phyloP scores from a whole-genome alignment of 2,888 invertebrate species.

The Agrochola circellaris region DNA sequence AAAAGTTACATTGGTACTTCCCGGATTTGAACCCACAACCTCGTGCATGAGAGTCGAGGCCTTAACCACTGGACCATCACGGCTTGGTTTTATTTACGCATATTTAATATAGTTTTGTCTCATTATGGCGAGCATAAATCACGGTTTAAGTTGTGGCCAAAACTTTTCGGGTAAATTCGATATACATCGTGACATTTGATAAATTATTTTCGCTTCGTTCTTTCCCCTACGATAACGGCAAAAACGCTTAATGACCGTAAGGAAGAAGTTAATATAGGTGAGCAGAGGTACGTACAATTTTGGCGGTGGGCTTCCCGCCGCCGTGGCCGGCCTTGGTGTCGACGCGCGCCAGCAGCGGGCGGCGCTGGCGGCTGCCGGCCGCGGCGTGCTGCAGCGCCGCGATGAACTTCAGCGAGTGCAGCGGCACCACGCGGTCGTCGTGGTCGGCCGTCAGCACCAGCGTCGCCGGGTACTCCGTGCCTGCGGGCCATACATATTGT shows the following conservation, averaged over 20 bases:
- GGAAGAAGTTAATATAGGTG: background rate
- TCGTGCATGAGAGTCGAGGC: too few relatives aligned
- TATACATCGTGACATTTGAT: background rate
- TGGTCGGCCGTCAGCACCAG: constrained; percentile 99
- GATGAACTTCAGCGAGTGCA: constrained; percentile 98
- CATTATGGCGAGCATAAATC: background rate
- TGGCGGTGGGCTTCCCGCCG: constrained; percentile 98
- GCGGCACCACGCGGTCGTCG: constrained; percentile 99
- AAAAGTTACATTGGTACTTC: too few relatives aligned
- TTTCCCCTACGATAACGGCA: background rate
- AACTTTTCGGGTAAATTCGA: background rate
- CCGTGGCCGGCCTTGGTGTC: constrained; percentile 99
- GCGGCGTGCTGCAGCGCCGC: constrained; percentile 96
- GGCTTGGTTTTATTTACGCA: background rate
- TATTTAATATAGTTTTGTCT: background rate
- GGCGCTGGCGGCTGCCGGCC: constrained; percentile 91
- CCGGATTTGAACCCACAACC: too few relatives aligned
- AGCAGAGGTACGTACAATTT: constrained; percentile 91
- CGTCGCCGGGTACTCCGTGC: constrained; percentile 96
- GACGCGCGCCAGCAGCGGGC: constrained; percentile 96
- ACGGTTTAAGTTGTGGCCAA: background rate
- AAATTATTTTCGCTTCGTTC: background rate
- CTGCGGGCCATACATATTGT: background rate
- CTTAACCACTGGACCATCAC: too few relatives aligned
- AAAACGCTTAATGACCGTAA: background rate